Base-by-base conservation (phyloP, 2,888 invertebrate genomes). In the Brenthis ino region DNA sequence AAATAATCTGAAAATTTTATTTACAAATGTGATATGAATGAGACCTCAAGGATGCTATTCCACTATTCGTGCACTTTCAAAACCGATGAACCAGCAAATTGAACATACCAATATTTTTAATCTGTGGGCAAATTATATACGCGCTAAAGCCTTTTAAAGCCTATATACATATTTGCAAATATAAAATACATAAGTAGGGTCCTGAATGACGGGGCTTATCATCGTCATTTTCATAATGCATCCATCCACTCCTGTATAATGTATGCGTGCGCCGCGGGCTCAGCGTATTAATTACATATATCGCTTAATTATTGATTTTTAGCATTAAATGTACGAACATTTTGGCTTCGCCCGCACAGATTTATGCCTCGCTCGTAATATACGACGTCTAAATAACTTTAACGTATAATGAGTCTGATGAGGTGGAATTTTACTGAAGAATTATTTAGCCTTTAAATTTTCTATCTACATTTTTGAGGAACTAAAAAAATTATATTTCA, bases 271-370 rank as follows among this genome's bases (percentile, higher is more conserved):
- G 72, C 72, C 73, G 76, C 75, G 78, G 73, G 75, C 76, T 80
- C 83, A 77, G 76, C 82, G 83, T 88, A 90, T 92, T 92, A 91
- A 92, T 91, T 91, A 91, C 90, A 88, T 87, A 87, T 88, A 86
- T 84, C 84, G 87, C 82, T 91, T 91, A 89, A 91, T 91, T 92
- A 92, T 92, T 91, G 92, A 92, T 92, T 92, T 92, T 92, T 90
- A 86, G 86, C 80, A 87, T 89, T 89, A 87, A 90, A 88, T 83
- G 85, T 82, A 79, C 78, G 79, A 76, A 75, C 84, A 84, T 84
- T 88, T 84, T 80, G 81, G 81, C 78, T 74, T 74, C 75, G 74
- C 73, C 67, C 74, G 77, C 70, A 76, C 81, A 77, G 81, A 79
- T 79, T 78, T 78, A 75, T 77, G 79, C 73, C 69, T 72, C 73